Conservation (phyloP, 2,797 vertebrate genomes). For the Clarias platycephalus region DNA sequence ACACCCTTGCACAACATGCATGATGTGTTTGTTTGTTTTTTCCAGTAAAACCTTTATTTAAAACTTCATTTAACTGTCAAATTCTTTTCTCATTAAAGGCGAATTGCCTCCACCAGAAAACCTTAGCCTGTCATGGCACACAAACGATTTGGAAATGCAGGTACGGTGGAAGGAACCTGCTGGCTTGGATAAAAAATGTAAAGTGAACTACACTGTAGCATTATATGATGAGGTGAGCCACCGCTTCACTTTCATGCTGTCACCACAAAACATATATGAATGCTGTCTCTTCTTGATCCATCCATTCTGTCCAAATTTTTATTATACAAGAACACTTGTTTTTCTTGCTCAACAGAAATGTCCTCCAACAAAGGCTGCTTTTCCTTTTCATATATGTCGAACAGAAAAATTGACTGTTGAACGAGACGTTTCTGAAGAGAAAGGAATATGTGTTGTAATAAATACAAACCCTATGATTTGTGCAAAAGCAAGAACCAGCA, state of each 20-base stretch:
- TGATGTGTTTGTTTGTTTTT: too few relatives aligned
- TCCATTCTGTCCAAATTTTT: too few relatives aligned
- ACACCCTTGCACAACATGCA: too few relatives aligned
- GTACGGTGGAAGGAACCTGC: slow-evolving; percentile 20
- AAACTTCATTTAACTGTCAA: background rate
- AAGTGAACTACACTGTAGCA: slow-evolving; percentile 35
- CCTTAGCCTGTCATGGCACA: slow-evolving; percentile 13
- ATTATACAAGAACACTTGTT: background rate
- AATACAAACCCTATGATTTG: slow-evolving; percentile 23
- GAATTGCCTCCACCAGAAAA: slow-evolving; percentile 32
- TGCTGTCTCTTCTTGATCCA: background rate
- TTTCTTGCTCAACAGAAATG: slow-evolving; percentile 24
- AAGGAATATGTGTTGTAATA: slow-evolving; percentile 19
- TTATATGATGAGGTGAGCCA: slow-evolving; percentile 23
- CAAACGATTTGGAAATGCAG: background rate
- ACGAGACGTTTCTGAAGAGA: background rate
- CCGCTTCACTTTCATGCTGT: background rate
- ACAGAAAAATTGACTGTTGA: background rate
- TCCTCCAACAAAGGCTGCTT: background rate
- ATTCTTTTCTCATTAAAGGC: background rate
- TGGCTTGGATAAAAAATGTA: slow-evolving; percentile 23
- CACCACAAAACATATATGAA: background rate
- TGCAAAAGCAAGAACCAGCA: background rate
- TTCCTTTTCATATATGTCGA: background rate
- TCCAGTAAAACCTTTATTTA: background rate